Conservation (phyloP, 2,113 vertebrate species). For the Pterocles burchelli region DNA sequence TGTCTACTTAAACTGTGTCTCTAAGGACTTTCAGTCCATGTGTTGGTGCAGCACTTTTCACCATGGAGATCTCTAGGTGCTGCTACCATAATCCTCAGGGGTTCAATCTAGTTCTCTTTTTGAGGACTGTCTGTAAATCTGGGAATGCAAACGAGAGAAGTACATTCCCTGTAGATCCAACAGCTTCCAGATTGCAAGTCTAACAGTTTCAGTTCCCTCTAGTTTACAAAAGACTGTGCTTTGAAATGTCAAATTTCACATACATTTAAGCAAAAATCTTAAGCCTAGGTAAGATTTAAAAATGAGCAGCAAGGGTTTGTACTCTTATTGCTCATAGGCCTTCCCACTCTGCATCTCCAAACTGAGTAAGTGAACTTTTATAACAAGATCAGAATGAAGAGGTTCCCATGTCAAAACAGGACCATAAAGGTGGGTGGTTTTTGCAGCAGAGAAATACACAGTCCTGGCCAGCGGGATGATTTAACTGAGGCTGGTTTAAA, state of each 20-base stretch:
- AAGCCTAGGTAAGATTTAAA: slow-evolving; percentile 8
- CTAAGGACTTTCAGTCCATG: background rate
- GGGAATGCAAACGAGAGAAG: background rate
- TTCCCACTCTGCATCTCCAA: background rate
- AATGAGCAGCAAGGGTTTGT: background rate
- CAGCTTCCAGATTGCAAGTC: slow-evolving; percentile 57
- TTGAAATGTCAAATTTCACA: slow-evolving; percentile 47
- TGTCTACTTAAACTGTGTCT: background rate
- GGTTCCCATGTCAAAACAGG: background rate
- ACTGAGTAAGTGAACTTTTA: background rate
- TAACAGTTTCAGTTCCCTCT: slow-evolving; percentile 34
- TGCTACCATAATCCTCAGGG: background rate
- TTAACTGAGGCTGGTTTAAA: background rate
- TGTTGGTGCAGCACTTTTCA: background rate
- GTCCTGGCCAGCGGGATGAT: background rate
- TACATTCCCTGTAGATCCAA: background rate
- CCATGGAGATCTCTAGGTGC: background rate
- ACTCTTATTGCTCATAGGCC: background rate
- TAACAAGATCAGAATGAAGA: background rate
- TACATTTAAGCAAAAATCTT: background rate
- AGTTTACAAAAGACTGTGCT: slow-evolving; percentile 24
- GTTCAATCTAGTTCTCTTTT: background rate
- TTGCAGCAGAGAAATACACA: background rate
- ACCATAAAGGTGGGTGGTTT: background rate
- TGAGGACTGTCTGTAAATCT: background rate